Conservation (phyloP, 2,888 invertebrate genomes). For the Bugulina stolonifera region DNA sequence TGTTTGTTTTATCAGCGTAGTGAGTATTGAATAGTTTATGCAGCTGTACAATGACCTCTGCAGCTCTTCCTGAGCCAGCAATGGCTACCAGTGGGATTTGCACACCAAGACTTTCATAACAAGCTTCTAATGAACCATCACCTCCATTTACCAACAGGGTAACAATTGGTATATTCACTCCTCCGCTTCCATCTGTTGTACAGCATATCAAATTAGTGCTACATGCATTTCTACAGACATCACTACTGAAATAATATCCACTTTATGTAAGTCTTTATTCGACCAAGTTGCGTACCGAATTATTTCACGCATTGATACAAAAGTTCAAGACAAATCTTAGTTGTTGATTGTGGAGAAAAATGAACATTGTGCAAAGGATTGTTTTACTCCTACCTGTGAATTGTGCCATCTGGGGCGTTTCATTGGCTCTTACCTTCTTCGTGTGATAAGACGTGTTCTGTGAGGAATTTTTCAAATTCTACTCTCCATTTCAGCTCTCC, state of each 20-base stretch:
- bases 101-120: constrained; percentile 36
- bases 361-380: too few species aligned
- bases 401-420: too few species aligned
- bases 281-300: too few species aligned
- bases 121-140: constrained; percentile 67
- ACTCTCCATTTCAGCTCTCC: constrained; percentile 44
- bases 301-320: too few species aligned
- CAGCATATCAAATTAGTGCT: too few species aligned
- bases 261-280: too few species aligned
- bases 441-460: not conserved
- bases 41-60: constrained; percentile 40
- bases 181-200: not conserved
- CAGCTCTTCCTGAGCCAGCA: constrained; percentile 49
- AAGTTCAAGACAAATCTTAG: too few species aligned
- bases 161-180: constrained; percentile 67
- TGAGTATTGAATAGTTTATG: not conserved
- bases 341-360: too few species aligned
- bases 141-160: constrained; percentile 95
- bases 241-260: too few species aligned
- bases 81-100: constrained; percentile 48
- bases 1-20: not conserved
- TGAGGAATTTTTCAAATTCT: constrained; percentile 34
- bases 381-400: too few species aligned
- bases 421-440: too few species aligned
- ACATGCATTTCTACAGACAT: too few species aligned